These are phyloP conservation scores for Hestina assimilis DNA, from an alignment of 1,140 invertebrate species.

Conservation along the genomic window DNA sequence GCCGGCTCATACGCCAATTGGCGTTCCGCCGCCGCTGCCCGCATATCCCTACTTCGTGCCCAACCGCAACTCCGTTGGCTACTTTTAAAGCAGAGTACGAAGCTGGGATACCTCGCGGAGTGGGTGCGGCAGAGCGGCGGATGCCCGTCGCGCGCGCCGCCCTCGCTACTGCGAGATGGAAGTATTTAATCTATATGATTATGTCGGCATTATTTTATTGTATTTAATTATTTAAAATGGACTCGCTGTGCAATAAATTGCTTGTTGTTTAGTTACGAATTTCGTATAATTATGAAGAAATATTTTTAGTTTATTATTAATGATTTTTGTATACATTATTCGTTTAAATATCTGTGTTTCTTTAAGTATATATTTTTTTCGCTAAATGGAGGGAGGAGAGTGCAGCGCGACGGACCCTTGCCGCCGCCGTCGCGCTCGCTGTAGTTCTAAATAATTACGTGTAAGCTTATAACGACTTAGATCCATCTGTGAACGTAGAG, in stretches of 20 bases:
- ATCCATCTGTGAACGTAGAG: constrained; percentile 66
- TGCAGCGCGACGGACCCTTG: constrained; percentile 21
- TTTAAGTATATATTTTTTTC: constrained; percentile 42
- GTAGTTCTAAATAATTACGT: constrained; percentile 31
- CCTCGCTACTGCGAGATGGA: not conserved
- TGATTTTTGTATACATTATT: constrained; percentile 53
- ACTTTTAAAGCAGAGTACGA: constrained; percentile 44
- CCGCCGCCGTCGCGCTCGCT: constrained; percentile 26
- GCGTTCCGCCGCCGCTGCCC: constrained; percentile 62
- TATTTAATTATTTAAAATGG: constrained; percentile 68
- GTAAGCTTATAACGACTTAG: constrained; percentile 65
- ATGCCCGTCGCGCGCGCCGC: not conserved
- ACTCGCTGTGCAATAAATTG: constrained; percentile 74
- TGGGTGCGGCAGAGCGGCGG: not conserved
- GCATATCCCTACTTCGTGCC: constrained; percentile 69
- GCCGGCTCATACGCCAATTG: constrained; percentile 36
- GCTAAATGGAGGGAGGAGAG: constrained; percentile 21
- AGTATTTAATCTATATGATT: constrained; percentile 34
- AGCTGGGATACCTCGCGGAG: not conserved
- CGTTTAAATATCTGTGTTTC: constrained; percentile 52
- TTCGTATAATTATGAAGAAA: constrained; percentile 54
- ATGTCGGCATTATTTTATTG: constrained; percentile 51
- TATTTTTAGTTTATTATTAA: constrained; percentile 61
- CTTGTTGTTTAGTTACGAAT: constrained; percentile 72
- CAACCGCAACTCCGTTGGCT: constrained; percentile 65